Conservation (phyloP, 2,888 invertebrate species). For the Apamea epomidion region DNA sequence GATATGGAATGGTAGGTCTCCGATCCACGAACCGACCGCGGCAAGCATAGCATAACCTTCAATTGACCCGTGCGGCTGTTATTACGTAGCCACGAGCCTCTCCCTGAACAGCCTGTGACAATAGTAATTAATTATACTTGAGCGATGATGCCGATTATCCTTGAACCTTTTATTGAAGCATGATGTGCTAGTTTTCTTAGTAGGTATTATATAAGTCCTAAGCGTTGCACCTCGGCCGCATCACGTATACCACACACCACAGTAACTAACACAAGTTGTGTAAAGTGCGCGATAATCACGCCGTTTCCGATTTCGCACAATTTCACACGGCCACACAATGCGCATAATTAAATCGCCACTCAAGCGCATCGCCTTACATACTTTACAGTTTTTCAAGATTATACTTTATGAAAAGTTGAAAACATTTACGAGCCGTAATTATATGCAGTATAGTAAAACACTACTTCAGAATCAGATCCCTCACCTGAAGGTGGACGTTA, state of each 20-base stretch:
- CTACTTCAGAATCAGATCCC: neutral
- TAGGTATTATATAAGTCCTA: too few species aligned
- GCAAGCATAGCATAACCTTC: neutral
- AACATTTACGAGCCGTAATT: neutral
- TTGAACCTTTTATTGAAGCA: neutral
- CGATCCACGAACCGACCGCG: neutral
- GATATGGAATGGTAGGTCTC: neutral
- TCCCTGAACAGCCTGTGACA: neutral
- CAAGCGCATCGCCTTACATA: constrained; percentile 47
- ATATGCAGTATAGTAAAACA: neutral
- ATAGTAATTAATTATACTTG: neutral
- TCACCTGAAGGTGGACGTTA: neutral
- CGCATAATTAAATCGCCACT: constrained; percentile 59
- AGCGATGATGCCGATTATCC: neutral
- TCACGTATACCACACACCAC: neutral
- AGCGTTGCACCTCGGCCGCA: neutral
- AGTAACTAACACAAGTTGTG: constrained; percentile 6
- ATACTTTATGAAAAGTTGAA: constrained; percentile 13
- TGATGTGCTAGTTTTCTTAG: neutral
- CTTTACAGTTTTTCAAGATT: constrained; percentile 38
- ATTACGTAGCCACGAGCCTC: neutral
- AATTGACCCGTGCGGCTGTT: neutral
- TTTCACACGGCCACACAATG: constrained; percentile 55
- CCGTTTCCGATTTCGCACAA: constrained; percentile 35
- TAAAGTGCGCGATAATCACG: constrained; percentile 11